Conservation (phyloP, 2,888 invertebrate species). For the Pachydiplax longipennis region DNA sequence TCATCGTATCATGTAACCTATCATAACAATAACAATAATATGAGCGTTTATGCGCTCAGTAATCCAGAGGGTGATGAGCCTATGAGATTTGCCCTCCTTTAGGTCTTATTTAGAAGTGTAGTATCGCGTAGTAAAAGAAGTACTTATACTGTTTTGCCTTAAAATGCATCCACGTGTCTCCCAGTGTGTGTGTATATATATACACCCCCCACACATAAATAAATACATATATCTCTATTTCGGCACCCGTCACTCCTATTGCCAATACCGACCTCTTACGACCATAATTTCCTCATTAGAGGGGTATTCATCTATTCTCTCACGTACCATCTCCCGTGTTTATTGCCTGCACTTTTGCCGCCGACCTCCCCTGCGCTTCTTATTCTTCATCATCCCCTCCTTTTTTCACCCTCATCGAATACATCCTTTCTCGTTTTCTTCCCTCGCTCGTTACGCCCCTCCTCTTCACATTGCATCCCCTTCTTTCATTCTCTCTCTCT, state of each 20-base stretch:
- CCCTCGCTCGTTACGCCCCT: background rate
- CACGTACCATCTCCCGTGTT: conserved; percentile 4
- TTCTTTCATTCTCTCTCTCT: background rate
- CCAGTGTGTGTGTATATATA: background rate
- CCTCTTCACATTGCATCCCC: background rate
- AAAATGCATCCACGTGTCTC: background rate
- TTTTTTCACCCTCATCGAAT: background rate
- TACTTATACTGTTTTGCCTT: too few species aligned
- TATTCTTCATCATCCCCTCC: background rate
- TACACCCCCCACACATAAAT: background rate
- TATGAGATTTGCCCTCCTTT: too few species aligned
- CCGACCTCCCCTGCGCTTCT: background rate
- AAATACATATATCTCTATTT: background rate
- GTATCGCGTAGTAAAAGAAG: too few species aligned
- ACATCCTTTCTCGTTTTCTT: background rate
- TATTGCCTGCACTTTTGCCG: conserved; percentile 23
- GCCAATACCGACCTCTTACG: background rate
- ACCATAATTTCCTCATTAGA: conserved; percentile 39
- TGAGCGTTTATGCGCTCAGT: too few species aligned
- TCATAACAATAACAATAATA: too few species aligned
- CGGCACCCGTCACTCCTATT: background rate
- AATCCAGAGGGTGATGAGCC: too few species aligned
- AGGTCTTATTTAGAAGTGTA: too few species aligned
- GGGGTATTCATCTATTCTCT: conserved; percentile 19
- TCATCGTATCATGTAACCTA: too few species aligned